A percentile compares a stretch with the other conserved stretches of the same genome.
phyloP scores from a whole-genome alignment of 2,888 invertebrate genomes.

The Metacarcinus magister region DNA sequence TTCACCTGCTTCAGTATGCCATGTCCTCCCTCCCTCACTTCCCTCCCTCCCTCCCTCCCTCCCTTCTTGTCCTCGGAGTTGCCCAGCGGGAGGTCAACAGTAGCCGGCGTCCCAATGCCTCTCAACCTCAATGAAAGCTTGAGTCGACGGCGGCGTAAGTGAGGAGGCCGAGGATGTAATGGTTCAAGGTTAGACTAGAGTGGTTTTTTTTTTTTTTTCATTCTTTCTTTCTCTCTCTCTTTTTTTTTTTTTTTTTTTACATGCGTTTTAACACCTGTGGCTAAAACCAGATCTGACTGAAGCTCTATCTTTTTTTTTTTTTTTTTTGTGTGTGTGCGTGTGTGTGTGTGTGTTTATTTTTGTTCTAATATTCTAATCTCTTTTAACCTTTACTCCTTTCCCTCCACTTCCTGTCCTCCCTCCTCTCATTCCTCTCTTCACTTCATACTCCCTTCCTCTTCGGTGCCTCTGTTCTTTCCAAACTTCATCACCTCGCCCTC shows the following conservation, averaged over 20 bases:
- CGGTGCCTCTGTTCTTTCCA: background rate
- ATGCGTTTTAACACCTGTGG: slow-evolving; percentile 11
- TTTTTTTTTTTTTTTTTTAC: background rate
- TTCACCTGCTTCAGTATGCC: background rate
- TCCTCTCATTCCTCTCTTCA: background rate
- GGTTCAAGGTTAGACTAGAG: background rate
- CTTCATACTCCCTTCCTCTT: background rate
- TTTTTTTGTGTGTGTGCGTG: background rate
- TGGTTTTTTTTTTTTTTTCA: background rate
- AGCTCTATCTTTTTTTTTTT: background rate
- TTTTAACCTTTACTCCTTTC: background rate
- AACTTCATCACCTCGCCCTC: background rate
- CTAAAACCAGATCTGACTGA: background rate
- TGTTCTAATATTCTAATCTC: background rate
- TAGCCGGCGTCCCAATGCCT: background rate
- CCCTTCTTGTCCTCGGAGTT: background rate
- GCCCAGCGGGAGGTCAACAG: background rate
- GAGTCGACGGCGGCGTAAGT: background rate
- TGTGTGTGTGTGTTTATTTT: background rate
- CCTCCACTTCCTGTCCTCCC: background rate
- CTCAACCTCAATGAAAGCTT: background rate
- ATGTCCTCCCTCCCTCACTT: background rate
- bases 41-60: background rate
- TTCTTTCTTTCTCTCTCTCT: background rate
- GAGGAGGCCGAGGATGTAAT: slow-evolving; percentile 21